Conservation (phyloP, 2,113 vertebrate species). For the Corythaeola cristata region DNA sequence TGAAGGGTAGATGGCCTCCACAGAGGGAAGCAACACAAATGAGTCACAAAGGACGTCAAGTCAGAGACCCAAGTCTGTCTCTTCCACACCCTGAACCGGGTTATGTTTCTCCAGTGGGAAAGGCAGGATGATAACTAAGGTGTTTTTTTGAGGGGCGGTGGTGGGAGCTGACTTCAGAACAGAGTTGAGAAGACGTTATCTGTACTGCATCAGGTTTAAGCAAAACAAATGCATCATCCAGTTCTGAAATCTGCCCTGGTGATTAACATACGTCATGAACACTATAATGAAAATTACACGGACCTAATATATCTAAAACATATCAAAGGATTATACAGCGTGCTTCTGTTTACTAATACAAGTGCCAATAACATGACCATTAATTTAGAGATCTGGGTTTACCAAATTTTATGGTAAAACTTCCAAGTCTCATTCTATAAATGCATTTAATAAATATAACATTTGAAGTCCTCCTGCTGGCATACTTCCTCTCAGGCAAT, state of each 20-base stretch:
- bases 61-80: not conserved
- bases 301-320: not conserved
- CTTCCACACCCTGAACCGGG: not conserved
- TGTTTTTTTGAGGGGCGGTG: not conserved
- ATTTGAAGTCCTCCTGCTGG: not conserved
- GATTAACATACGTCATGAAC: not conserved
- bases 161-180: not conserved
- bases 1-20: not conserved
- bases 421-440: not conserved
- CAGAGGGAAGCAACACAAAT: not conserved
- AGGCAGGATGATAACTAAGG: not conserved
- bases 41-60: not conserved
- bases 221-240: not conserved
- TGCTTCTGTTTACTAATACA: not conserved
- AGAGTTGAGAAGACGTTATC: not conserved
- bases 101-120: not conserved
- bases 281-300: not conserved
- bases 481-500: not conserved
- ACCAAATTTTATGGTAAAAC: not conserved
- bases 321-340: not conserved
- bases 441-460: slow-evolving; percentile 1
- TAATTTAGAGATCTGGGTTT: not conserved
- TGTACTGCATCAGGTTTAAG: not conserved
- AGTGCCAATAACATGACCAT: not conserved
- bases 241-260: not conserved